These are phyloP conservation scores for Orbicella faveolata DNA, from an alignment of 64 coral and sea anemone species.

Conservation along the genomic window DNA sequence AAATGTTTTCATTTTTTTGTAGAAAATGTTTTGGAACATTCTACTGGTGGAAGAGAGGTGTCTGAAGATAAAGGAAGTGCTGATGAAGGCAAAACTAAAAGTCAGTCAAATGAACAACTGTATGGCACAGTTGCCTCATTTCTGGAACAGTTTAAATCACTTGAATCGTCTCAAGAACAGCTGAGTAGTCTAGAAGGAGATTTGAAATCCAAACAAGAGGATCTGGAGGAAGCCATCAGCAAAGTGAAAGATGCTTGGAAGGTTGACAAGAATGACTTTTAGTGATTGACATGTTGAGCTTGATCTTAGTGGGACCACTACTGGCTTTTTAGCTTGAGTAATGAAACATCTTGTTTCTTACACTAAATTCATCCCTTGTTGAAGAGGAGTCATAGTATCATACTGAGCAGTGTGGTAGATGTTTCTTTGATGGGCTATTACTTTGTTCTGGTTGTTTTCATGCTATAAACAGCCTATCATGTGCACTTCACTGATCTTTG, in stretches of 20 bases:
- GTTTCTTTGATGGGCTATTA: too few relatives aligned
- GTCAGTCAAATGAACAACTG: constrained; percentile 17
- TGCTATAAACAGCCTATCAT: too few relatives aligned
- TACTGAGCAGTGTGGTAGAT: too few relatives aligned
- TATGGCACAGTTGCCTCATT: constrained; percentile 17
- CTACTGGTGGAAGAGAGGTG: neutral
- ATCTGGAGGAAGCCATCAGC: constrained; percentile 2
- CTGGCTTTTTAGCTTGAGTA: neutral
- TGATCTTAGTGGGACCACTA: neutral
- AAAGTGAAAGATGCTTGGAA: constrained; percentile 32
- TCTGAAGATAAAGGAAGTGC: neutral
- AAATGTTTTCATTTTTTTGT: neutral
- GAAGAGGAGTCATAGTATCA: too few relatives aligned
- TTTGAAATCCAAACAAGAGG: constrained; percentile 23
- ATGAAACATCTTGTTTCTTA: neutral
- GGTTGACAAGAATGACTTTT: neutral
- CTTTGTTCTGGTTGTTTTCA: too few relatives aligned
- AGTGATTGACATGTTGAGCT: neutral
- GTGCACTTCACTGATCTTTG: too few relatives aligned
- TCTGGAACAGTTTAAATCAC: constrained; percentile 34
- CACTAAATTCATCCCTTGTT: too few relatives aligned
- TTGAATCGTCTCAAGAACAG: constrained; percentile 13
- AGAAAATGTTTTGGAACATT: neutral
- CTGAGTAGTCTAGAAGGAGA: neutral
- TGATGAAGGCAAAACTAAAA: neutral